Evolutionary conservation across 92 coral and sea anemone species (phyloP).

Genomic region (Epizoanthus rinbou): DNA sequence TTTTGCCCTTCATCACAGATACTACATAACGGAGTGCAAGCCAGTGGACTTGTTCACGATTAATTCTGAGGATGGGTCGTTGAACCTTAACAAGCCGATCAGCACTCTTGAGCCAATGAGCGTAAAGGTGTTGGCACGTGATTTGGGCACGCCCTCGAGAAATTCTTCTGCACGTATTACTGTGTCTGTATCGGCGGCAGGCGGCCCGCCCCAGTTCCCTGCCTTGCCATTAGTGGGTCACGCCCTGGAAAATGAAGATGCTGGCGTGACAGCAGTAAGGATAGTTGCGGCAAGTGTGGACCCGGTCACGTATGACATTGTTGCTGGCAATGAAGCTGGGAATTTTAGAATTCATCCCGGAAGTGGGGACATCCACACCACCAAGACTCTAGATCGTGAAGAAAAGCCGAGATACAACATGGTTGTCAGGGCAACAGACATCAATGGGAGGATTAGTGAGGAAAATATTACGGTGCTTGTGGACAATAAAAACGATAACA

Average conservation of each 20-base stretch:
- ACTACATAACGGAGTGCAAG: conserved; percentile 59
- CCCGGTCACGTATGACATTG: conserved; percentile 69
- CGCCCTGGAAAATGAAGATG: conserved; percentile 67
- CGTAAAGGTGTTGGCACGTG: conserved; percentile 82
- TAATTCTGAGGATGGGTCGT: conserved; percentile 57
- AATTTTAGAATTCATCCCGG: conserved; percentile 71
- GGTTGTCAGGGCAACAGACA: conserved; percentile 85
- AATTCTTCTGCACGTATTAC: conserved; percentile 64
- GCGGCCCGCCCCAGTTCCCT: conserved; percentile 89
- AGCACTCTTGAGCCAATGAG: conserved; percentile 61
- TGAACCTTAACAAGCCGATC: conserved; percentile 58
- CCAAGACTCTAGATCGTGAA: conserved; percentile 81
- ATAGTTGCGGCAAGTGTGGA: conserved; percentile 77
- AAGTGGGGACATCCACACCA: conserved; percentile 70
- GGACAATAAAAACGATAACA: conserved; percentile 82
- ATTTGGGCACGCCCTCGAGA: conserved; percentile 71
- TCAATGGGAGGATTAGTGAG: conserved; percentile 71
- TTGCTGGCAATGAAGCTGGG: conserved; percentile 66
- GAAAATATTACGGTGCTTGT: conserved; percentile 67
- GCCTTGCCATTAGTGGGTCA: conserved; percentile 56
- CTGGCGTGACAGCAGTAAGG: conserved; percentile 64
- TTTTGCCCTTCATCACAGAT: background rate
- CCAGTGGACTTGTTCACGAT: conserved; percentile 55
- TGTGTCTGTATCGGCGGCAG: conserved; percentile 56
- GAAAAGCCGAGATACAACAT: conserved; percentile 64